Evolutionary conservation across 2,113 vertebrate species (phyloP).

Genomic region (Lamprologus tigripictilis): DNA sequence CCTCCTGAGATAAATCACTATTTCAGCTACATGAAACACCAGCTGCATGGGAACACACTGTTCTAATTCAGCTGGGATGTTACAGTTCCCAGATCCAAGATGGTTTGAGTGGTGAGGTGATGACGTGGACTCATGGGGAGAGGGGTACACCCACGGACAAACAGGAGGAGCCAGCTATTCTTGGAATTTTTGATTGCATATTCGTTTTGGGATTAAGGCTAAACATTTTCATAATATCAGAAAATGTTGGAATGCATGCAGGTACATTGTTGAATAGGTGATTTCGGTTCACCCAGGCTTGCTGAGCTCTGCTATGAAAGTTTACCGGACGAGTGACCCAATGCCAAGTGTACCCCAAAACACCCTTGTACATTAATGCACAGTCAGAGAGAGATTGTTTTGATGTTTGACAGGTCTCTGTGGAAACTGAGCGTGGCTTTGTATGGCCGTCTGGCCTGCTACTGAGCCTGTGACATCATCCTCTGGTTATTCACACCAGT

Average conservation of each 20-base stretch:
- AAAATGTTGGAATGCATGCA: background rate
- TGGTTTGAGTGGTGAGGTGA: conserved; percentile 15
- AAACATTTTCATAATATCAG: background rate
- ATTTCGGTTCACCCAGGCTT: background rate
- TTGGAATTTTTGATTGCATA: background rate
- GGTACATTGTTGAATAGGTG: background rate
- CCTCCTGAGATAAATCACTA: background rate
- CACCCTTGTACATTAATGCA: background rate
- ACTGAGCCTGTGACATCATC: conserved; percentile 61
- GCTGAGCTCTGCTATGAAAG: background rate
- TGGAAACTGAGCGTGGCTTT: conserved; percentile 59
- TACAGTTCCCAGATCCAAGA: conserved; percentile 11
- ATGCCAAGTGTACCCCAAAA: background rate
- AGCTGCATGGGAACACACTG: conserved; percentile 44
- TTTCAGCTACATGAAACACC: conserved; percentile 15
- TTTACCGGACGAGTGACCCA: background rate
- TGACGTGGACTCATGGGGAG: background rate
- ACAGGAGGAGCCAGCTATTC: background rate
- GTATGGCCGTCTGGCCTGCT: conserved; percentile 10
- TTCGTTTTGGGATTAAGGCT: background rate
- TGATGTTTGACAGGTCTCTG: conserved; percentile 58
- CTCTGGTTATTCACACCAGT: conserved; percentile 57
- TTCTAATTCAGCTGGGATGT: conserved; percentile 25
- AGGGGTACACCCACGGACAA: background rate
- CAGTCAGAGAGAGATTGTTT: conserved; percentile 26